These are phyloP conservation scores for Yponomeuta malinellus DNA, from an alignment of 2,888 invertebrate species.

Conservation along the genomic window DNA sequence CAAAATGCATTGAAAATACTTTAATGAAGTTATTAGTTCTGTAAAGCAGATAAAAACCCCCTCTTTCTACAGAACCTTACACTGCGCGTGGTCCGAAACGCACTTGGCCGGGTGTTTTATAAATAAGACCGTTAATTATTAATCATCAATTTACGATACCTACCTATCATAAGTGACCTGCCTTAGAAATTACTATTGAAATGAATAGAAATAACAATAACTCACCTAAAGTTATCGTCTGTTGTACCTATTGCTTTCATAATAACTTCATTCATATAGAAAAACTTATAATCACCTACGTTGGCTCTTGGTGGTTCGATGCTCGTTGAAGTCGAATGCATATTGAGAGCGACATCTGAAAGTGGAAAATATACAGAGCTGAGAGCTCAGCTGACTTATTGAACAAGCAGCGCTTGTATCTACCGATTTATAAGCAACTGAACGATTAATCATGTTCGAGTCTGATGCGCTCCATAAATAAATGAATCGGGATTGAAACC, in stretches of 20 bases:
- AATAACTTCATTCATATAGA: not conserved
- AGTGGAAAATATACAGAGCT: slow-evolving; percentile 16
- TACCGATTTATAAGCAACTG: not conserved
- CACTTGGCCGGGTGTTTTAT: too few relatives aligned
- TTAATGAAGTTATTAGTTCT: too few relatives aligned
- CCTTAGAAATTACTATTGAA: too few relatives aligned
- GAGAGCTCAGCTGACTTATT: slow-evolving; percentile 14
- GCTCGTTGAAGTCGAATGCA: slow-evolving; percentile 14
- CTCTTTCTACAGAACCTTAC: too few relatives aligned
- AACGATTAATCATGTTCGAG: slow-evolving; percentile 8
- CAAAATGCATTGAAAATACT: too few relatives aligned
- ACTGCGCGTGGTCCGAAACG: too few relatives aligned
- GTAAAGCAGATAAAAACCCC: too few relatives aligned
- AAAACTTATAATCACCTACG: slow-evolving; percentile 21
- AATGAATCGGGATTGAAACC: not conserved
- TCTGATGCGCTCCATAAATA: not conserved
- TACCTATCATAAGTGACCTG: too few relatives aligned
- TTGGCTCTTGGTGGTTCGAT: slow-evolving; percentile 60
- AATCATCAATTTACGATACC: too few relatives aligned
- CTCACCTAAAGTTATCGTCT: not conserved
- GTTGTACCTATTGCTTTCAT: not conserved
- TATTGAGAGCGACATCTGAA: slow-evolving; percentile 17
- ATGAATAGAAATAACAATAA: not conserved
- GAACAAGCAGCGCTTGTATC: slow-evolving; percentile 1
- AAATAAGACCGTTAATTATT: too few relatives aligned